Evolutionary conservation across 2,888 invertebrate genomes (phyloP).

Genomic region (Alsophila aescularia): DNA sequence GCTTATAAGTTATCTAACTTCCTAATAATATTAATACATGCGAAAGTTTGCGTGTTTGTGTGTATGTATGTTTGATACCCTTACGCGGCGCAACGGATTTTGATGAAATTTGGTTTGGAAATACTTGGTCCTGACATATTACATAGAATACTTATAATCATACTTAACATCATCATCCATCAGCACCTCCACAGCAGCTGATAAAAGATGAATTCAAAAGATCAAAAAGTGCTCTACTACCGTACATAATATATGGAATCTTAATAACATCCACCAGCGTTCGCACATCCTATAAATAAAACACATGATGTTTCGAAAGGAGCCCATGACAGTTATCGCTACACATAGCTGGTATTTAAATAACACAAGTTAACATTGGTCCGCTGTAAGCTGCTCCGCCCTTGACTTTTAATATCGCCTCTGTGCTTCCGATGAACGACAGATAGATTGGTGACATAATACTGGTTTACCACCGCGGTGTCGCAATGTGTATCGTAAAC

Average conservation of each 20-base stretch:
- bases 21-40: too few relatives aligned
- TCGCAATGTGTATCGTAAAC: constrained; percentile 5
- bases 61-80: too few relatives aligned
- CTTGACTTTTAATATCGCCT: constrained; percentile 79
- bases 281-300: constrained; percentile 63
- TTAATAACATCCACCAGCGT: constrained; percentile 23
- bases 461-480: constrained; percentile 6
- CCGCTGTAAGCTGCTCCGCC: constrained; percentile 67
- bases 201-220: constrained; percentile 12
- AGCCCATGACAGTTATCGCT: constrained; percentile 56
- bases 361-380: constrained; percentile 84
- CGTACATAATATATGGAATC: constrained; percentile 25
- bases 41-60: too few relatives aligned
- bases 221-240: constrained; percentile 9
- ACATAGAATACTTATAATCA: too few relatives aligned
- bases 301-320: constrained; percentile 78
- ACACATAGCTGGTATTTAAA: constrained; percentile 77
- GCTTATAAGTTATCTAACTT: too few relatives aligned
- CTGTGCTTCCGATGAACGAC: constrained; percentile 76
- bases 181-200: too few relatives aligned
- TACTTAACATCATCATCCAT: too few relatives aligned
- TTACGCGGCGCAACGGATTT: too few relatives aligned
- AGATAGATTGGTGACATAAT: constrained; percentile 51
- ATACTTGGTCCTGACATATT: too few relatives aligned
- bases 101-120: too few relatives aligned